Conservation (phyloP, 2,113 vertebrate genomes). For the Marmota monax region DNA sequence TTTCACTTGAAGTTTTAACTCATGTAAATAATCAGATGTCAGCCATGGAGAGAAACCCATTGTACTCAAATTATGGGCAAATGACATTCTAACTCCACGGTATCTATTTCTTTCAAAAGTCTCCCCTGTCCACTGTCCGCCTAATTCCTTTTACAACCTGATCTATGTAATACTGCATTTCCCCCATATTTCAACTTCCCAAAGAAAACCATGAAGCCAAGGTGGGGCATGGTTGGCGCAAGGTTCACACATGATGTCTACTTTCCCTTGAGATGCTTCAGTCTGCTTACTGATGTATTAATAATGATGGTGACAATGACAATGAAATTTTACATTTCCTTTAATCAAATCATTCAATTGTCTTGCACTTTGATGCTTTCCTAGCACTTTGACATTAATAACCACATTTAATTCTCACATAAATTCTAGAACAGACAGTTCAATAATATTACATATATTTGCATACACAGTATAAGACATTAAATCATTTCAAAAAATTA, state of each 20-base stretch:
- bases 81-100: neutral
- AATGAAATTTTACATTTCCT: neutral
- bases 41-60: slow-evolving; percentile 35
- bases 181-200: neutral
- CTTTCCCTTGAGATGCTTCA: neutral
- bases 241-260: neutral
- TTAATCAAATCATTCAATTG: neutral
- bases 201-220: neutral
- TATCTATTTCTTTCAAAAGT: slow-evolving; percentile 1
- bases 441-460: neutral
- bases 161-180: neutral
- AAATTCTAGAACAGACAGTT: neutral
- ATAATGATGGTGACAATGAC: neutral
- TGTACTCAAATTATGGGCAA: neutral
- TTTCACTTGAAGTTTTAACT: slow-evolving; percentile 60
- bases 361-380: neutral
- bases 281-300: neutral
- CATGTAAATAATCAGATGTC: slow-evolving; percentile 31
- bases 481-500: neutral
- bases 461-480: neutral
- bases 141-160: neutral
- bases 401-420: neutral
- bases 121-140: neutral
- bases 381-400: neutral
- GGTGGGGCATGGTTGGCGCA: fast-evolving